phyloP scores from a whole-genome alignment of 2,797 vertebrate genomes.

The Leptatherina wallacei region DNA sequence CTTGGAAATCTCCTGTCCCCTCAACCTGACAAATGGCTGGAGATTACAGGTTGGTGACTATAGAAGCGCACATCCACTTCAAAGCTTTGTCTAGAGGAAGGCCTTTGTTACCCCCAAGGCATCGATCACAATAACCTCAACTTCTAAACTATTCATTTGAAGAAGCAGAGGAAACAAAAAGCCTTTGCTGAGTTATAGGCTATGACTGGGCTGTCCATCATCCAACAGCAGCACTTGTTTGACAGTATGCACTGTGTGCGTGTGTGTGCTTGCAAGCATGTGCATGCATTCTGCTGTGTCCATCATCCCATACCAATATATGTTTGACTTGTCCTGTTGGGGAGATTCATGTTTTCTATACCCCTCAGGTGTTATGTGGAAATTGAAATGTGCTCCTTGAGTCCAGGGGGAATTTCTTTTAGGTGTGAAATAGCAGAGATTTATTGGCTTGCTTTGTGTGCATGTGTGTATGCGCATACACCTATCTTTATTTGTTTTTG shows the following conservation, averaged over 20 bases:
- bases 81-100: slow-evolving; percentile 72
- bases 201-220: slow-evolving; percentile 73
- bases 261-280: slow-evolving; percentile 11
- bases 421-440: slow-evolving; percentile 67
- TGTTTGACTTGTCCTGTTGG: slow-evolving; percentile 74
- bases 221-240: slow-evolving; percentile 43
- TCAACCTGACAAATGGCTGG: slow-evolving; percentile 67
- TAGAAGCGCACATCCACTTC: slow-evolving; percentile 63
- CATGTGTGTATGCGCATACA: slow-evolving; percentile 12
- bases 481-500: slow-evolving; percentile 26
- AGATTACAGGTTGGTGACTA: slow-evolving; percentile 77
- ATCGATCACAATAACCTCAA: slow-evolving; percentile 77
- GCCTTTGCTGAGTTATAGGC: slow-evolving; percentile 77
- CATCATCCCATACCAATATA: slow-evolving; percentile 67
- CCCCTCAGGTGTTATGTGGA: slow-evolving; percentile 72
- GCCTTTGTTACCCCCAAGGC: slow-evolving; percentile 72
- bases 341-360: slow-evolving; percentile 81
- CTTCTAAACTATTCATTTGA: slow-evolving; percentile 81
- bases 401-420: slow-evolving; percentile 62
- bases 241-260: slow-evolving; percentile 34
- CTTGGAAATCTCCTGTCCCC: slow-evolving; percentile 64
- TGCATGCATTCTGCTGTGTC: slow-evolving; percentile 49
- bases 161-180: slow-evolving; percentile 75
- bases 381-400: slow-evolving; percentile 80
- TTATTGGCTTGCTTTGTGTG: slow-evolving; percentile 48